Evolutionary conservation across 2,888 invertebrate species (phyloP).

Genomic region (Lucinisca nassula): DNA sequence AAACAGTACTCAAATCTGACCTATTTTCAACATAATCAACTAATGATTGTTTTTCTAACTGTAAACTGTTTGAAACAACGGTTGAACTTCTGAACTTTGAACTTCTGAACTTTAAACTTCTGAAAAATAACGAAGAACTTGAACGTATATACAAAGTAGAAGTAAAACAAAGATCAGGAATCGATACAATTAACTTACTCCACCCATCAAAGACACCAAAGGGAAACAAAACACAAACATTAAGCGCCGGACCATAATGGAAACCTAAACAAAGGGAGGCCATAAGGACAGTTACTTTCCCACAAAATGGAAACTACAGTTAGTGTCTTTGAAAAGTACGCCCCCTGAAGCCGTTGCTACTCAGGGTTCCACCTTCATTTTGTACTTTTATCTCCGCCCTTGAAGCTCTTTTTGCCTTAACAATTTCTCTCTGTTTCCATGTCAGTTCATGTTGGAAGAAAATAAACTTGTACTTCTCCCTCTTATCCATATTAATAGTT

Average conservation of each 20-base stretch:
- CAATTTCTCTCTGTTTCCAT: not conserved
- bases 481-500: not conserved
- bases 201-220: too few species aligned
- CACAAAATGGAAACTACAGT: not conserved
- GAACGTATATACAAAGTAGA: conserved; percentile 2
- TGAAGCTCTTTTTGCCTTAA: not conserved
- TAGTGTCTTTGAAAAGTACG: not conserved
- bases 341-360: not conserved
- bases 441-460: not conserved
- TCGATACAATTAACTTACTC: too few species aligned
- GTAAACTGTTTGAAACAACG: not conserved
- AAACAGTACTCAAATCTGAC: too few species aligned
- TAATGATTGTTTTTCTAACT: not conserved
- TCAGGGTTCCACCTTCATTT: not conserved
- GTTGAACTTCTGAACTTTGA: not conserved
- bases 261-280: too few species aligned
- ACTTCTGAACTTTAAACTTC: not conserved
- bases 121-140: not conserved
- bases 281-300: too few species aligned
- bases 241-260: too few species aligned
- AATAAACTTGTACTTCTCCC: not conserved
- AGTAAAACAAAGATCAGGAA: too few species aligned
- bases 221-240: too few species aligned
- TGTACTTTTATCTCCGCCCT: not conserved
- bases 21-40: too few species aligned